Conservation (phyloP, 2,113 vertebrate genomes). For the Gracilinanus agilis region DNA sequence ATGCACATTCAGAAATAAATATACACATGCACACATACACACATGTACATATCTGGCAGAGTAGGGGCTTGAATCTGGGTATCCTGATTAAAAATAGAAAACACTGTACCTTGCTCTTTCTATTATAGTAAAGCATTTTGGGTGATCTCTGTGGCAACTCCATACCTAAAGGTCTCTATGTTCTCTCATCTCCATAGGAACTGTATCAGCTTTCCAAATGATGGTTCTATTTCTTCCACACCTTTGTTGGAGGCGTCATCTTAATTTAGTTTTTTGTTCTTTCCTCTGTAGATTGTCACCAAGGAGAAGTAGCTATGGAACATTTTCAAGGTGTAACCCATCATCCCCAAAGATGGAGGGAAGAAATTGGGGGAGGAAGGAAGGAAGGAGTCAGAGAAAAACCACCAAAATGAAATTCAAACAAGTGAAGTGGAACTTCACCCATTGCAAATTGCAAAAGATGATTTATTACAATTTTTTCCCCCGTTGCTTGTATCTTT, state of each 20-base stretch:
- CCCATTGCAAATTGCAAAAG: neutral
- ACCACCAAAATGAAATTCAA: neutral
- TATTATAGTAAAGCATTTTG: neutral
- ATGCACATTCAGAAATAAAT: too few relatives aligned
- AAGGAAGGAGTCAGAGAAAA: neutral
- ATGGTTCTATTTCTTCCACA: neutral
- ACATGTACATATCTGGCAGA: neutral
- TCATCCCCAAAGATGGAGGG: fast-evolving
- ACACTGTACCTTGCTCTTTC: neutral
- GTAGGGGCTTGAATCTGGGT: neutral
- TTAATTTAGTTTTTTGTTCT: neutral
- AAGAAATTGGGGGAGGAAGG: neutral
- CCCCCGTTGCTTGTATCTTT: neutral
- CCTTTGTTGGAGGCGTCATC: neutral
- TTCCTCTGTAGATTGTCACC: neutral
- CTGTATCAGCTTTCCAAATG: neutral
- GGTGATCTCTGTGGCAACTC: neutral
- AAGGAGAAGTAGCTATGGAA: neutral
- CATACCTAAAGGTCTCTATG: neutral
- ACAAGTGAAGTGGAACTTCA: fast-evolving
- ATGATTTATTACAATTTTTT: neutral
- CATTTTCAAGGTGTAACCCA: neutral
- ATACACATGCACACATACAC: neutral
- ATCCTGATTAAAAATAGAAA: neutral
- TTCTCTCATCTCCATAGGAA: neutral